These are phyloP conservation scores for Alosa sapidissima DNA, from an alignment of 2,797 vertebrate genomes.

Conservation along the genomic window DNA sequence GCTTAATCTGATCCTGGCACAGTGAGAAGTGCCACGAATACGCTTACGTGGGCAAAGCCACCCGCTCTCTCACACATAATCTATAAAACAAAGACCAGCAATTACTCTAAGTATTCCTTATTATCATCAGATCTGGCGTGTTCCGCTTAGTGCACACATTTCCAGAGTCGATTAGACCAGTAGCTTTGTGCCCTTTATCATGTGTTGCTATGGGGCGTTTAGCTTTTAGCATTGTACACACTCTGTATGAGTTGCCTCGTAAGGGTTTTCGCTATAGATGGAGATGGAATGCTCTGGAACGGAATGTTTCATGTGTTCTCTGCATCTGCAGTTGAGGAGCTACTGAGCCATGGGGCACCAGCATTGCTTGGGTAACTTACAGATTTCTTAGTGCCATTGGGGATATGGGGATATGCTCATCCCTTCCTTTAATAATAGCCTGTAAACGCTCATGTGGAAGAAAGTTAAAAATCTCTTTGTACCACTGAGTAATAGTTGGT, in stretches of 20 bases:
- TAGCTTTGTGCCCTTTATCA: not conserved
- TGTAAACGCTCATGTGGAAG: too few species aligned
- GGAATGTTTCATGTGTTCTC: not conserved
- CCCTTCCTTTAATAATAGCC: too few species aligned
- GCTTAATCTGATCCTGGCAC: not conserved
- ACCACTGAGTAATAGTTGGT: too few species aligned
- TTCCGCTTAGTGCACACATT: not conserved
- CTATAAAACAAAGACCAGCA: not conserved
- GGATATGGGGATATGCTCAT: too few species aligned
- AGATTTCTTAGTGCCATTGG: too few species aligned
- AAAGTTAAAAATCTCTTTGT: too few species aligned
- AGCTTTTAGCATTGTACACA: too few species aligned
- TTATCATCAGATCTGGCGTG: not conserved
- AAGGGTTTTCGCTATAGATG: too few species aligned
- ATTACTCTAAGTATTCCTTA: conserved; percentile 18
- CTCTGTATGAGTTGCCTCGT: too few species aligned
- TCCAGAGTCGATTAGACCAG: not conserved
- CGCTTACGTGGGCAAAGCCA: not conserved
- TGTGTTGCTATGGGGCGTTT: not conserved
- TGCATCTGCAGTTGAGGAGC: not conserved
- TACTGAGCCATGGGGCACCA: not conserved
- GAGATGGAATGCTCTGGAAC: not conserved
- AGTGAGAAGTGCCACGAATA: not conserved
- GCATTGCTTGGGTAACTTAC: not conserved
- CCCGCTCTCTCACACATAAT: not conserved